Conservation (phyloP, 2,797 vertebrate genomes). For the Chromis chromis region DNA sequence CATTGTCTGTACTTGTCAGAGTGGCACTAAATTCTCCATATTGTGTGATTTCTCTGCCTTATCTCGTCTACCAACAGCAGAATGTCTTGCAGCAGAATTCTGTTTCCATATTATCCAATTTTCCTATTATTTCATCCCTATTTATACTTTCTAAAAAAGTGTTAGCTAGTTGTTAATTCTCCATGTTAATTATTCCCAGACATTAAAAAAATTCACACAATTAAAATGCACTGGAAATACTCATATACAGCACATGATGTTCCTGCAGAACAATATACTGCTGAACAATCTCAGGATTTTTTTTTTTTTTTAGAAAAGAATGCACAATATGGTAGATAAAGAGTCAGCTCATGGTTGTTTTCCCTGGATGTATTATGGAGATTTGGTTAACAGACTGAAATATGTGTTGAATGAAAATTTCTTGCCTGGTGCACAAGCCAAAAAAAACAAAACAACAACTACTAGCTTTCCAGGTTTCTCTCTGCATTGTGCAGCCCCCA, state of each 20-base stretch:
- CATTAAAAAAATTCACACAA: background rate
- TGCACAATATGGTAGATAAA: background rate
- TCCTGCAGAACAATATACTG: background rate
- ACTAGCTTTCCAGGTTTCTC: background rate
- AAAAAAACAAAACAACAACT: too few relatives aligned
- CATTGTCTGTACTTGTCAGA: background rate
- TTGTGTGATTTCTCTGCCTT: background rate
- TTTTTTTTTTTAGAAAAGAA: background rate
- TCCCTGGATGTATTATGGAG: background rate
- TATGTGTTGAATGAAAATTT: background rate
- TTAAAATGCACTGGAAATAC: background rate
- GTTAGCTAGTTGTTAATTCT: background rate
- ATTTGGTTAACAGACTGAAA: background rate
- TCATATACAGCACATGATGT: background rate
- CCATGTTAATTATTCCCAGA: background rate
- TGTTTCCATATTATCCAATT: background rate
- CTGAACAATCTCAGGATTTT: background rate
- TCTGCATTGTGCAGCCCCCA: background rate
- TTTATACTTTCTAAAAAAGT: background rate
- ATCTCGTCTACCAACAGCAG: background rate
- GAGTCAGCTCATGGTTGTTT: background rate
- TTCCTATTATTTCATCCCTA: background rate
- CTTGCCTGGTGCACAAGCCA: too few relatives aligned
- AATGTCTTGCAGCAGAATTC: background rate
- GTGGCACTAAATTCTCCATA: background rate